Conservation (phyloP, 1,140 invertebrate genomes). For the Apis mellifera region DNA sequence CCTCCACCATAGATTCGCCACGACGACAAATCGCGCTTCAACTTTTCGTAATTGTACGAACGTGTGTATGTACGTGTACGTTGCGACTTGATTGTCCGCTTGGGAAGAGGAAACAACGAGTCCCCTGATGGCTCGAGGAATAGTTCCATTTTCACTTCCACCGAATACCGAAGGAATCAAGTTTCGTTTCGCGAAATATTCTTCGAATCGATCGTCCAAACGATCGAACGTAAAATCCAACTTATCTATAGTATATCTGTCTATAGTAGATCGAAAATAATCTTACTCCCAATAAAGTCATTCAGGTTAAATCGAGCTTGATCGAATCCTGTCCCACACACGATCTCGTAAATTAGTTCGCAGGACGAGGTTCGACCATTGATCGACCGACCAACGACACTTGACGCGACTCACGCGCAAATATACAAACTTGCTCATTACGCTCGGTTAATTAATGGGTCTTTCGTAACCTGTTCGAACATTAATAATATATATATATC, state of each 20-base stretch:
- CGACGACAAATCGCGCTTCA: neutral
- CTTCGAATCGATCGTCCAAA: too few species aligned
- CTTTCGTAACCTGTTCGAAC: neutral
- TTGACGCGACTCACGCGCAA: neutral
- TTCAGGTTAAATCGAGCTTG: too few species aligned
- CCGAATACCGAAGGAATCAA: too few species aligned
- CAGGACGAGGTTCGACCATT: neutral
- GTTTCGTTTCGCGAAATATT: too few species aligned
- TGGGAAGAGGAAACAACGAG: neutral
- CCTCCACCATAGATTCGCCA: neutral
- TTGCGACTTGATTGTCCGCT: neutral
- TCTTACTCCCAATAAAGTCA: too few species aligned
- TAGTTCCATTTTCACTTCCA: too few species aligned
- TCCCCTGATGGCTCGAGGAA: neutral
- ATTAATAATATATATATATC: neutral
- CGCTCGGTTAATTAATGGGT: neutral
- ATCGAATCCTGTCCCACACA: neutral
- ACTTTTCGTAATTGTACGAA: neutral
- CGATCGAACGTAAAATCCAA: too few species aligned
- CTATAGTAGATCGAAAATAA: too few species aligned
- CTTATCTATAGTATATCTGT: too few species aligned
- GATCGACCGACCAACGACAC: neutral
- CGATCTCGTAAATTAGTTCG: neutral
- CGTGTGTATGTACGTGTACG: too few species aligned
- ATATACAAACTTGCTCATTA: slow-evolving; percentile 5